Evolutionary conservation across 2,113 vertebrate genomes (phyloP).

Genomic region (Sisor rabdophorus): DNA sequence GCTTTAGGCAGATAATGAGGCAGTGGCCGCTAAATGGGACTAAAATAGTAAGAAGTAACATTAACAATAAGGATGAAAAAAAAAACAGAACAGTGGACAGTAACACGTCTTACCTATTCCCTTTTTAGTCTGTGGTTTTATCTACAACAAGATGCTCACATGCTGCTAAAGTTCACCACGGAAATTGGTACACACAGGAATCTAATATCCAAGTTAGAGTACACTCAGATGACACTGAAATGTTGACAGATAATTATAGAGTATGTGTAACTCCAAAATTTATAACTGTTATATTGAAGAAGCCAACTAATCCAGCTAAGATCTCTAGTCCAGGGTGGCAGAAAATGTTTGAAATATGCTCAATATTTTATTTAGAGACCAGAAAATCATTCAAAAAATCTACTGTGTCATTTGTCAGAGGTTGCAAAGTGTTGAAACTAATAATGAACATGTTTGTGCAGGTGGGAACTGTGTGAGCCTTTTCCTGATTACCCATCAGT

Average conservation of each 20-base stretch:
- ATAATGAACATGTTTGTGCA: constrained; percentile 45
- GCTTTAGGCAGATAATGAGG: constrained; percentile 49
- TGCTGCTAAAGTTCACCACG: not conserved
- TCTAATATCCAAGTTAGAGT: not conserved
- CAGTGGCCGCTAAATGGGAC: constrained; percentile 43
- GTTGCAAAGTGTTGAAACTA: constrained; percentile 22
- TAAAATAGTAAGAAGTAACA: constrained; percentile 49
- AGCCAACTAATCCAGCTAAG: not conserved
- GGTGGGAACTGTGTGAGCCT: constrained; percentile 36
- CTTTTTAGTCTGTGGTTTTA: constrained; percentile 46
- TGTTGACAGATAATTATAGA: not conserved
- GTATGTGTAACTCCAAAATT: not conserved
- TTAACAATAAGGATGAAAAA: constrained; percentile 36
- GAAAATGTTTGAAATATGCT: constrained; percentile 14
- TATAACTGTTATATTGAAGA: not conserved
- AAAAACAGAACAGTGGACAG: constrained; percentile 28
- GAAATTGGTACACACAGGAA: not conserved
- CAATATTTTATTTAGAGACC: constrained; percentile 1
- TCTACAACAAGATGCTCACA: not conserved
- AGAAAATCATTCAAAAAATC: not conserved
- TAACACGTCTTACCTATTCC: constrained; percentile 55
- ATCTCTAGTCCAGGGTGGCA: not conserved
- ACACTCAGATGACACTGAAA: not conserved
- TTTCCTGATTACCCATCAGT: constrained; percentile 37
- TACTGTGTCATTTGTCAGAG: constrained; percentile 23